Percentiles rank a stretch among this genome's conserved stretches.
phyloP scores from a whole-genome alignment of 2,797 vertebrate species.

The Gila robusta region DNA sequence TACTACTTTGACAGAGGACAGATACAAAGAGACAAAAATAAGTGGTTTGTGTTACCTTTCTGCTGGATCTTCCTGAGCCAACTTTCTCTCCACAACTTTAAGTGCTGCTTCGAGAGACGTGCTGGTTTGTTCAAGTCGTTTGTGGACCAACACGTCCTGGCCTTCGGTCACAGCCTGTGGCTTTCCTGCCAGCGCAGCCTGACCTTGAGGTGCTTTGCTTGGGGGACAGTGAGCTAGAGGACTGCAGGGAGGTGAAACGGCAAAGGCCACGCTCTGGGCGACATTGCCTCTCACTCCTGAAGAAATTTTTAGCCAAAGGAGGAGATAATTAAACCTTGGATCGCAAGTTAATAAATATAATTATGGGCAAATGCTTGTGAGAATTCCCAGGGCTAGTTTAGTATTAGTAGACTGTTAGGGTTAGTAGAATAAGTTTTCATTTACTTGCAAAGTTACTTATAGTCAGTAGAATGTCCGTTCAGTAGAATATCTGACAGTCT shows the following conservation, averaged over 20 bases:
- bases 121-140: constrained; percentile 89
- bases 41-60: constrained; percentile 78
- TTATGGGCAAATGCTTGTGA: neutral
- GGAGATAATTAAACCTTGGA: neutral
- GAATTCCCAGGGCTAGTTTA: neutral
- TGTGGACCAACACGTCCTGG: constrained; percentile 73
- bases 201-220: constrained; percentile 58
- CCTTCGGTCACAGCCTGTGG: constrained; percentile 49
- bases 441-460: neutral
- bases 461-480: neutral
- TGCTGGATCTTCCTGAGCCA: constrained; percentile 75
- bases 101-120: constrained; percentile 84
- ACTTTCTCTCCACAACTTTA: constrained; percentile 85
- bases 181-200: constrained; percentile 58
- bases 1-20: neutral
- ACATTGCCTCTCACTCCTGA: constrained; percentile 64
- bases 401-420: neutral
- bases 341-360: neutral
- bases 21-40: neutral
- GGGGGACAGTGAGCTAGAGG: constrained; percentile 42
- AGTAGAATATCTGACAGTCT: neutral
- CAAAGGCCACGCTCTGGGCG: constrained; percentile 75
- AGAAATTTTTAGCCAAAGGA: neutral
- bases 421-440: neutral
- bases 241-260: constrained; percentile 60